These are phyloP conservation scores for Martes martes DNA, from an alignment of 2,113 vertebrate species.

Conservation along the genomic window DNA sequence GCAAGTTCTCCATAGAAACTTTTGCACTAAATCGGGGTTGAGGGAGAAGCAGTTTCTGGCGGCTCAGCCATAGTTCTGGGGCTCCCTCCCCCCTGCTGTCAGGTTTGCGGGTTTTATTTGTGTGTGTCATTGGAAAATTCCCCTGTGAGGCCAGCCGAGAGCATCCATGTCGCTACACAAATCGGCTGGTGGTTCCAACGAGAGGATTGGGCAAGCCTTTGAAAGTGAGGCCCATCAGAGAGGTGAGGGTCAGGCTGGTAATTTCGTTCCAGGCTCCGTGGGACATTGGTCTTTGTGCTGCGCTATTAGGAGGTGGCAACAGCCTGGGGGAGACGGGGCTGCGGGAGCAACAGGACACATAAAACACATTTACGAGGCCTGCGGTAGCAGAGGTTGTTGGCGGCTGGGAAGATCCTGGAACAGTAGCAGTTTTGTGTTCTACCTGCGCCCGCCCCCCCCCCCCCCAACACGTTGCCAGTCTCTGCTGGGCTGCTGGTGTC, in stretches of 20 bases:
- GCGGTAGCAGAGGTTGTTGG: background rate
- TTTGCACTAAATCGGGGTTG: background rate
- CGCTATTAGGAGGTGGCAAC: constrained; percentile 47
- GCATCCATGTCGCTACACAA: background rate
- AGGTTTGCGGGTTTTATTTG: constrained; percentile 30
- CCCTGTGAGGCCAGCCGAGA: background rate
- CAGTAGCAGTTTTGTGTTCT: background rate
- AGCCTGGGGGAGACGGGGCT: constrained; percentile 41
- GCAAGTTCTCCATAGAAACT: background rate
- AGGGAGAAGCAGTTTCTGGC: background rate
- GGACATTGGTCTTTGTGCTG: constrained; percentile 50
- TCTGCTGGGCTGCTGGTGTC: background rate
- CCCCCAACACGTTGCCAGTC: fast-evolving
- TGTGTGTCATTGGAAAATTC: constrained; percentile 27
- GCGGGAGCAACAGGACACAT: constrained; percentile 35
- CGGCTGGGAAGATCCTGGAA: background rate
- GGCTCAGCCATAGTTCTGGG: background rate
- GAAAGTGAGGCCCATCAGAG: constrained; percentile 6
- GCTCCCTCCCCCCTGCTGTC: background rate
- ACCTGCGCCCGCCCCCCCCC: fast-evolving
- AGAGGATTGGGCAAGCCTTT: background rate
- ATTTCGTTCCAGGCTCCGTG: background rate
- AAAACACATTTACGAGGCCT: constrained; percentile 52
- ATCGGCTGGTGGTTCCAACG: background rate
- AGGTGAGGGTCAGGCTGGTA: constrained; percentile 53